Base-by-base conservation (phyloP, 2,888 invertebrate species). In the Stratiomys singularior region DNA sequence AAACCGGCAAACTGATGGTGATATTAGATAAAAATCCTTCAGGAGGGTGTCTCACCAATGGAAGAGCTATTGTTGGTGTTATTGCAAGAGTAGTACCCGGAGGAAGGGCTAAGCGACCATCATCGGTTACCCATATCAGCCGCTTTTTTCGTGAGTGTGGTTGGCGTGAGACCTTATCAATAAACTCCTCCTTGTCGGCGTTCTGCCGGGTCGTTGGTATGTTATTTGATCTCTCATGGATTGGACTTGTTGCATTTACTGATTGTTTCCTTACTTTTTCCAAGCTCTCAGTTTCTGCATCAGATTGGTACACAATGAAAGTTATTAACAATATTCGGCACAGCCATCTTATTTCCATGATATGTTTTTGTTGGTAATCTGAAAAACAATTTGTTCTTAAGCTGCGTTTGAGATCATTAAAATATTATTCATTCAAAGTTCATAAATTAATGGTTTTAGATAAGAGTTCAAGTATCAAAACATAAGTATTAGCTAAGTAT, bases 1-100 rank as follows among this genome's bases (percentile, higher is more conserved):
- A 93, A 83, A 95, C 93, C 21, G 95, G 95, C 82, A 95, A 90
- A 87, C 93, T 94, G 83, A 95, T 91, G 27, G 94, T 93, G 88
- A 95, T 89, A 85, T 95, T 95, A 76, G 95, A 94, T 82, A 94
- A 90, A 86, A 95, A 95, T 74, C 95, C 95, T 83, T 93, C 92
- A 0, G 94, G 95, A 9, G 95, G 95, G 88, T 95, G 93, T 82
- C 95, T 88, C 2, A 95, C 94, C 83, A 95, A 92, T 11, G 95
- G 95, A 88, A 95, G 88, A 4, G 94, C 92, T 63, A 95, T 86
- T 4, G 95, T 94, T 11, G 95, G 95, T 2, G 94, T 91, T 81
- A 95, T 93, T 28, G 93, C 90, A 87, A 96, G 89, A 1, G 93
- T 89, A 0, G 95, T 95, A 60, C 95, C 95, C 0, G 95, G 96